Conservation (phyloP, 2,113 vertebrate species). For the Taxidea taxus region DNA sequence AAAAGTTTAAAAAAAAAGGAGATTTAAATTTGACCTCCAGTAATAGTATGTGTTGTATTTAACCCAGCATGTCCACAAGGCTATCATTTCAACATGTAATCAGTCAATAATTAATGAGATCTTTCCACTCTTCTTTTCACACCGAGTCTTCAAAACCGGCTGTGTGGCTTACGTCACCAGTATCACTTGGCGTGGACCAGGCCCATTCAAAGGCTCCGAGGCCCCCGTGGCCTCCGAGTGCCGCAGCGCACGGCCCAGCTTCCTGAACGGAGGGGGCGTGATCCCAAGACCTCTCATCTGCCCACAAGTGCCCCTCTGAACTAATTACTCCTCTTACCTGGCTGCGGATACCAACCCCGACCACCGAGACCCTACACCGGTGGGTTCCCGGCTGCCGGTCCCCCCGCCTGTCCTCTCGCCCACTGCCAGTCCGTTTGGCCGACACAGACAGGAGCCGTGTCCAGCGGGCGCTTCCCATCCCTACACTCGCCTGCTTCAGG, state of each 20-base stretch:
- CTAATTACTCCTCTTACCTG: rapidly evolving
- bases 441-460: background rate
- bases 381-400: background rate
- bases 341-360: background rate
- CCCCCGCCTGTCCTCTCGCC: background rate
- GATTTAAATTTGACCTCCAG: background rate
- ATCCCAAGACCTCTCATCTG: background rate
- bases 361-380: background rate
- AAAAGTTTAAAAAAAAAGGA: background rate
- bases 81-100: background rate
- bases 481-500: background rate
- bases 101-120: background rate
- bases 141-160: background rate
- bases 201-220: rapidly evolving
- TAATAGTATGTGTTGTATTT: background rate
- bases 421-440: background rate
- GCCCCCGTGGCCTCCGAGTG: background rate
- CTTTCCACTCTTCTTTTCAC: background rate
- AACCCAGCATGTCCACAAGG: background rate
- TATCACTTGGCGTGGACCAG: background rate
- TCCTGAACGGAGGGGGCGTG: rapidly evolving
- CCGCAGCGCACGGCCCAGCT: rapidly evolving
- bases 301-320: background rate
- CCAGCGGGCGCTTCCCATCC: background rate
- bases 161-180: rapidly evolving